These are phyloP conservation scores for Lagopus muta DNA, from an alignment of 2,113 vertebrate species.

Conservation along the genomic window DNA sequence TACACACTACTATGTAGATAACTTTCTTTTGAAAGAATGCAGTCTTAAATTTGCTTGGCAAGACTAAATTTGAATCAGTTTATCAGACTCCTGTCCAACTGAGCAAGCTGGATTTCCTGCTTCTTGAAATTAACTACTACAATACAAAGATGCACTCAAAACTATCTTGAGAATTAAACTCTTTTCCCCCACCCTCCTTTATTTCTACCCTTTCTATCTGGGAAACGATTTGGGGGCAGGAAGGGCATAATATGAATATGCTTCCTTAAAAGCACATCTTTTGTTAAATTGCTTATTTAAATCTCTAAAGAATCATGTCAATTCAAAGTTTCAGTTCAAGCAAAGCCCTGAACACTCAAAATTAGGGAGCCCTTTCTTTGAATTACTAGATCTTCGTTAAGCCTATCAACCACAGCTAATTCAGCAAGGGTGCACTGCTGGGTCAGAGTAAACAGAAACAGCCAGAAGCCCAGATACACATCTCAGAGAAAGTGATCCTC, in stretches of 20 bases:
- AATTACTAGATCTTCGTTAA: neutral
- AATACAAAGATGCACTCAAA: neutral
- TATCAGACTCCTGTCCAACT: neutral
- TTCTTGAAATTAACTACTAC: neutral
- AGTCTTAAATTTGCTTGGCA: neutral
- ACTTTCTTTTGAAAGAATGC: neutral
- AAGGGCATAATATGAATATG: neutral
- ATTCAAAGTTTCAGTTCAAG: neutral
- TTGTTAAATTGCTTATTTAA: neutral
- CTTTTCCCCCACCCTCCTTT: neutral
- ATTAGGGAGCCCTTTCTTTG: neutral
- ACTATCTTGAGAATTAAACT: neutral
- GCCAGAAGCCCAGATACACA: neutral
- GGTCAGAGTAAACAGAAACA: neutral
- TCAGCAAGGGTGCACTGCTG: neutral
- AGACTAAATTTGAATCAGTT: neutral
- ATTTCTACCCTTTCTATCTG: neutral
- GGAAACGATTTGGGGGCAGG: fast-evolving
- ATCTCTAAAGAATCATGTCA: neutral
- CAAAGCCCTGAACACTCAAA: neutral
- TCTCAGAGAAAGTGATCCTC: neutral
- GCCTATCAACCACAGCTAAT: neutral
- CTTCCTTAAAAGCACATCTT: neutral
- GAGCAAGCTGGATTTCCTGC: neutral
- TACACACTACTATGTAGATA: neutral